Conservation (phyloP, 2,888 invertebrate species). For the Teleiodes luculella region DNA sequence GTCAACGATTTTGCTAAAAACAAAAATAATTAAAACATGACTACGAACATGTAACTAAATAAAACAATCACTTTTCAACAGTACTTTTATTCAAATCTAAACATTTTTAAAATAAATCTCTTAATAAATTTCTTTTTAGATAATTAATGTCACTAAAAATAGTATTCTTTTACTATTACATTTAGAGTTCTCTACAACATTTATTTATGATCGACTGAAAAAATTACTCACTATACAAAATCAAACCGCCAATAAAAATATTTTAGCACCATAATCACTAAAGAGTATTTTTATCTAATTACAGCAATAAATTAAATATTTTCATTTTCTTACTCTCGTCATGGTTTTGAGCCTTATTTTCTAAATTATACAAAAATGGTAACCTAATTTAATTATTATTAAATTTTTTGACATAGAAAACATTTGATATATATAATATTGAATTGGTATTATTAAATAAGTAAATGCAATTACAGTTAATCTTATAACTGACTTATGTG, state of each 20-base stretch:
- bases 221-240: not conserved
- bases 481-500: too few relatives aligned
- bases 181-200: not conserved
- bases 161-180: not conserved
- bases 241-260: constrained; percentile 6
- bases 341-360: not conserved
- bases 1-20: too few relatives aligned
- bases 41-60: too few relatives aligned
- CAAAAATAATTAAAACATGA: too few relatives aligned
- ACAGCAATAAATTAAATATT: not conserved
- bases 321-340: not conserved
- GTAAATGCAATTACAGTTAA: too few relatives aligned
- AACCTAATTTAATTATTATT: too few relatives aligned
- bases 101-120: constrained; percentile 36
- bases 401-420: too few relatives aligned
- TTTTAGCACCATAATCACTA: constrained; percentile 17
- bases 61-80: constrained; percentile 25
- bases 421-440: too few relatives aligned
- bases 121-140: constrained; percentile 25
- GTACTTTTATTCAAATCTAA: constrained; percentile 37
- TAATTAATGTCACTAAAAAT: constrained; percentile 2
- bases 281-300: constrained; percentile 10
- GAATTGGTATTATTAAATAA: too few relatives aligned
- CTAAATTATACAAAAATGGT: too few relatives aligned
- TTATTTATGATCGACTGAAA: not conserved